Evolutionary conservation across 2,888 invertebrate genomes (phyloP), one percentile per base, ranked within the genome.

Genomic region (Calameuta filiformis): DNA sequence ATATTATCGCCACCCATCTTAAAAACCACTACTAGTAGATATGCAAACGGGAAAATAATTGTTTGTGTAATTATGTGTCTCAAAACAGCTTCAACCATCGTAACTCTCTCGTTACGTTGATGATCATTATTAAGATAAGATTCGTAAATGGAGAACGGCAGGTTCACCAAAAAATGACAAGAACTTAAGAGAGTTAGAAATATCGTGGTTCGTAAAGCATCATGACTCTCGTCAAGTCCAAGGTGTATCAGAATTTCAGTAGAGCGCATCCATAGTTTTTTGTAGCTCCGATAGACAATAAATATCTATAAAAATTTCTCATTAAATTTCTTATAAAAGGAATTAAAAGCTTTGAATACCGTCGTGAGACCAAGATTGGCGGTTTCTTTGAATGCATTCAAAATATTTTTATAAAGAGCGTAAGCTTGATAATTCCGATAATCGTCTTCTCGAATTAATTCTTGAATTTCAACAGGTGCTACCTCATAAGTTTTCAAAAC

Each of bases 81-180:
- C 9, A 69, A n/a, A 35, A 76, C n/a, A 23, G 71, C 76, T 12
- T 34, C 69, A 15, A 35, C 33, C 35, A 76, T 76, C 33, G 76
- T 33, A 15, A 76, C 69, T 12, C 76, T 68, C 23, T 71, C 34
- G 3, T 68, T 30, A n/a, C 30, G 68, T 23, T 69, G 12, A 23
- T 35, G 12, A 4, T 35, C 35, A 35, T 69, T 69, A 15, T 12
- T 76, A 31, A 76, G 68, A 35, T 71, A 76, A 30, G 35, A 30
- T 69, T 76, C 76, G 69, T 76, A 71, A 33, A n/a, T 69, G 34
- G 76, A 23, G 15, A 76, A 69, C 11, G 76, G 76, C 35, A 76
- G 69, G 15, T 71, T 76, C 1, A 69, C 33, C 31, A 76, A 30
- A 30, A 76, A 76, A 35, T 12, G 30, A 6, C 35, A 76, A 30